Conservation (phyloP, 2,888 invertebrate genomes). For the Agrilus biguttatus region DNA sequence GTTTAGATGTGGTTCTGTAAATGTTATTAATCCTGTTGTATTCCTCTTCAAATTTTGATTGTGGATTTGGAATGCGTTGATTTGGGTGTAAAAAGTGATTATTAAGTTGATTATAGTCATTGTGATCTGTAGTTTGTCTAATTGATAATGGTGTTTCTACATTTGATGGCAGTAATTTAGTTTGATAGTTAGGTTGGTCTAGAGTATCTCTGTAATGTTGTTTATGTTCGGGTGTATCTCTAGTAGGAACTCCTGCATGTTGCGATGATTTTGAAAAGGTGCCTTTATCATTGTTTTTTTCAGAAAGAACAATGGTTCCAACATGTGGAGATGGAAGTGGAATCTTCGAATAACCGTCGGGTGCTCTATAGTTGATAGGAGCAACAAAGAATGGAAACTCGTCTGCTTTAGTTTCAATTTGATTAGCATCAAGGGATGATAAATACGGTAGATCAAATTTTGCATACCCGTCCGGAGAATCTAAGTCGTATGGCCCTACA, state of each 20-base stretch:
- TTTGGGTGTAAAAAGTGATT: slow-evolving; percentile 5
- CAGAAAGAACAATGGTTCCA: slow-evolving; percentile 61
- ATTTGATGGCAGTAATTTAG: background rate
- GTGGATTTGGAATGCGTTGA: background rate
- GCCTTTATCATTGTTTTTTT: slow-evolving; percentile 17
- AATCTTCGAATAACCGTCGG: slow-evolving; percentile 71
- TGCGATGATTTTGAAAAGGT: slow-evolving; percentile 9
- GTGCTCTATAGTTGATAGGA: slow-evolving; percentile 71
- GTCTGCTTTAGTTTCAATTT: slow-evolving; percentile 55
- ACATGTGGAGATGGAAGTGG: slow-evolving; percentile 77
- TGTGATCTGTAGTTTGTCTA: slow-evolving; percentile 11
- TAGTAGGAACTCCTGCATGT: slow-evolving; percentile 2
- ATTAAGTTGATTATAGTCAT: slow-evolving; percentile 15
- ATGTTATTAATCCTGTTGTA: slow-evolving; percentile 2
- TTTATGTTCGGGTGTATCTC: background rate
- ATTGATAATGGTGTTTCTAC: background rate
- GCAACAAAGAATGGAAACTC: slow-evolving; percentile 76
- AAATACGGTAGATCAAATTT: slow-evolving; percentile 76
- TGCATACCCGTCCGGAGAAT: slow-evolving; percentile 54
- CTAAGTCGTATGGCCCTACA: slow-evolving; percentile 64
- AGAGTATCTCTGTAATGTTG: slow-evolving; percentile 1
- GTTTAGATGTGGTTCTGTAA: slow-evolving; percentile 6
- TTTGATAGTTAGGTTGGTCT: slow-evolving; percentile 1
- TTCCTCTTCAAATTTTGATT: slow-evolving; percentile 4
- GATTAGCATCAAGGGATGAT: slow-evolving; percentile 52